phyloP scores from a whole-genome alignment of 2,888 invertebrate species.

The Chloroclystis v-ata region DNA sequence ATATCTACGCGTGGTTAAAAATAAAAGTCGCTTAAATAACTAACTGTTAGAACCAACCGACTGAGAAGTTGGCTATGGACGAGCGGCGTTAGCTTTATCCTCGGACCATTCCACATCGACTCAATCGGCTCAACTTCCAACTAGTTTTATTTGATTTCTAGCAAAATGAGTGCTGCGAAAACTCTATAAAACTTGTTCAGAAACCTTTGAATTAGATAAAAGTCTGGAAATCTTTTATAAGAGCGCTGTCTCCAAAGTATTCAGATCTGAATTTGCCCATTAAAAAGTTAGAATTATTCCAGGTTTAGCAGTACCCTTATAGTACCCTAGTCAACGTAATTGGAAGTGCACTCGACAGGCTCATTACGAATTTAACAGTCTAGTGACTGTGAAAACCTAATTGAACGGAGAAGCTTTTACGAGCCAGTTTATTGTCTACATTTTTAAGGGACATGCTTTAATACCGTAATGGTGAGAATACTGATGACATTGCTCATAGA shows the following conservation, averaged over 20 bases:
- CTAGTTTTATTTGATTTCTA: not conserved
- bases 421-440: not conserved
- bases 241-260: no score
- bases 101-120: not conserved
- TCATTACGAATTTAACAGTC: slow-evolving; percentile 5
- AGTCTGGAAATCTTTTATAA: no score
- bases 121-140: not conserved
- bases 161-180: not conserved
- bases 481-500: no score
- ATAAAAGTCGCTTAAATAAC: not conserved
- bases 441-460: not conserved
- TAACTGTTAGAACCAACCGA: slow-evolving; percentile 12
- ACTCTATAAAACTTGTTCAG: no score
- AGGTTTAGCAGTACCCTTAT: not conserved
- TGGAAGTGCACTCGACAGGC: slow-evolving; percentile 2
- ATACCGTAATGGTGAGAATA: no score
- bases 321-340: not conserved
- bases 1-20: no score
- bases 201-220: no score
- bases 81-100: slow-evolving; percentile 12
- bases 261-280: no score
- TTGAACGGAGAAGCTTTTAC: slow-evolving; percentile 1
- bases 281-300: no score
- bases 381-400: slow-evolving; percentile 1
- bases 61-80: slow-evolving; percentile 19